Evolutionary conservation across 2,888 invertebrate species (phyloP), one percentile per base, ranked within the genome.

Genomic region (Xanthorhoe spadicearia): DNA sequence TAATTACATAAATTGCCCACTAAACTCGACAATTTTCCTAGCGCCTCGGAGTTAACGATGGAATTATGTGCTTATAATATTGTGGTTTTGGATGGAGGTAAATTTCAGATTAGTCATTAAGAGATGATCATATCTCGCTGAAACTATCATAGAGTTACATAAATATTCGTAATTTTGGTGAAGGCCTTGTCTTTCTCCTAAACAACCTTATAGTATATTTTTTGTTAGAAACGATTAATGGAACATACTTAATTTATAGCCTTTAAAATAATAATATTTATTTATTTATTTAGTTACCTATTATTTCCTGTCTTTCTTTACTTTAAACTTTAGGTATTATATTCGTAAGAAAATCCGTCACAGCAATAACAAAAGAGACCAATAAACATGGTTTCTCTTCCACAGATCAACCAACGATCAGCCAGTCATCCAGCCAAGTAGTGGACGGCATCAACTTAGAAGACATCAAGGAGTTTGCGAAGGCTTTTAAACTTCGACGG

Each of bases 381-480:
- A 1, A 10, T 13, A 38, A 2, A 38, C 9, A 9, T 38, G 38
- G 1, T 13, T 38, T 60, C 49, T 70, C 74, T 60, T 63, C 71
- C 87, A 88, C 93, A 97, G 97, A 97, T 93, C 97, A 97, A 89
- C 97, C 97, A 68, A 98, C 98, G 73, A 98, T 98, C 85, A 98
- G 97, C 92, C 98, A 98, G 90, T 97, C 97, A 58, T 98, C 96
- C 75, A 97, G 97, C 84, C 98, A 98, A 88, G 97, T 98, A 63
- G 98, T 99, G 43, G 99, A 99, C 85, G 99, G 99, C 59, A 98
- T 99, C 82, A 98, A 99, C 92, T 93, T 99, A 84, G 99, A 99
- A 88, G 99, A 99, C 92, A 99, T 99, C 86, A 98, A 98, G 93
- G 99, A 99, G 93, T 99, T 99, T 91, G 99, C 99, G 74, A 98